Evolutionary conservation across 2,113 vertebrate species (phyloP), one percentile per base, ranked within the genome.

Genomic region (Vicugna pacos): DNA sequence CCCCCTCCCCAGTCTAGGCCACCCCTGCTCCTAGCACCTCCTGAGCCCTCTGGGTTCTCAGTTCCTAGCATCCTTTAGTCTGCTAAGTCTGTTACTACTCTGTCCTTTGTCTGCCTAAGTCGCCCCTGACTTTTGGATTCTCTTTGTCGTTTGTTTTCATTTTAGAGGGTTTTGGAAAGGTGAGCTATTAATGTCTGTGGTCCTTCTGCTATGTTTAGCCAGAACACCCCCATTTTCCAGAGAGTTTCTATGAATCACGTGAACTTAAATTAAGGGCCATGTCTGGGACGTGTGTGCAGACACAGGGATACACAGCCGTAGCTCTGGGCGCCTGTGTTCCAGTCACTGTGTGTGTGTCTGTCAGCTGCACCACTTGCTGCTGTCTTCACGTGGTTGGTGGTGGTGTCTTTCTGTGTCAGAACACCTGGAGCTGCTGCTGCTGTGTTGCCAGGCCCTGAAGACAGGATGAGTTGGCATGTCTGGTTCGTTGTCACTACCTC

Each of bases 301-400:
- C 32, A 0, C 24, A 7, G 62, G 9, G 19, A 7, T 12, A 11
- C 20, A 16, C 42, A 35, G 81, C 12, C 52, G 2, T 8, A 3
- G 64, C n/a, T 12, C 4, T 13, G 6, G 7, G 1, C 2, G 0
- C 0, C 0, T 0, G 10, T 67, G 50, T 26, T 5, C 52, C 58
- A 32, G 20, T n/a, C 4, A 3, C 17, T 20, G 10, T 42, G 32
- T 19, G 6, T 26, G 20, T 30, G 3, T 70, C 0, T 8, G 35
- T 77, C 6, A 6, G 8, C 24, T 32, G 8, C 8, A 11, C 19
- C 6, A 1, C 52, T 52, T 10, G 30, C 72, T 24, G 46, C 38
- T 10, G 17, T 42, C 28, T 9, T 17, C 67, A 38, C 2, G 0
- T 16, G 52, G 32, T 32, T 1, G 5, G 42, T 5, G n/a, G 1